A percentile compares a stretch with the other conserved stretches of the same genome.
phyloP scores from a whole-genome alignment of 2,113 vertebrate genomes.

The Mugil cephalus region DNA sequence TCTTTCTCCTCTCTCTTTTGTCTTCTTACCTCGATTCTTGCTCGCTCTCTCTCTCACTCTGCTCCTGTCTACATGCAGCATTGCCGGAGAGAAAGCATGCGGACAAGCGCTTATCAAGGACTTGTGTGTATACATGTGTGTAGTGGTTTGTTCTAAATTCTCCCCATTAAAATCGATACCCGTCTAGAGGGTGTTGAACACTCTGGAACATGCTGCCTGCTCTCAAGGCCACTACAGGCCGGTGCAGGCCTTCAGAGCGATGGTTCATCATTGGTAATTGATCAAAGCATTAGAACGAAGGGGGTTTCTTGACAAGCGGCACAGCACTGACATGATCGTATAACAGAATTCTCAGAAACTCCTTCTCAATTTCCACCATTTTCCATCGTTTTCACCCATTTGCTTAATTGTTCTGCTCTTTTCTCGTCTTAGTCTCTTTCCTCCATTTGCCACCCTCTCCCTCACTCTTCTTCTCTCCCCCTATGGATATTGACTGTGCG shows the following conservation, averaged over 20 bases:
- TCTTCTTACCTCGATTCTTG: constrained; percentile 12
- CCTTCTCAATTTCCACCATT: constrained; percentile 1
- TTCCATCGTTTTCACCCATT: constrained; percentile 24
- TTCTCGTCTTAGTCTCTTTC: constrained; percentile 18
- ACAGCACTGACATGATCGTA: constrained; percentile 39
- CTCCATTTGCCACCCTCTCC: constrained; percentile 14
- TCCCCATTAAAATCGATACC: constrained; percentile 76
- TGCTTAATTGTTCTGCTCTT: constrained; percentile 33
- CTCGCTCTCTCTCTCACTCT: background rate
- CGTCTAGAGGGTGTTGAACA: constrained; percentile 75
- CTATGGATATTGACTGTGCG: constrained; percentile 45
- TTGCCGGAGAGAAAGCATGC: background rate
- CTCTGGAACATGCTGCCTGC: constrained; percentile 66
- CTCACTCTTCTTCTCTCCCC: background rate
- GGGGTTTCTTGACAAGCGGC: constrained; percentile 41
- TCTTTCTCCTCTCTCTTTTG: constrained; percentile 10
- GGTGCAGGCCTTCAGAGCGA: constrained; percentile 31
- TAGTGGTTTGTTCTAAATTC: constrained; percentile 73
- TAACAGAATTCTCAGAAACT: constrained; percentile 32
- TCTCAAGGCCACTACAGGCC: constrained; percentile 63
- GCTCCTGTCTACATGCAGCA: constrained; percentile 15
- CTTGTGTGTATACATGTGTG: constrained; percentile 17
- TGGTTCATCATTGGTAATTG: constrained; percentile 74
- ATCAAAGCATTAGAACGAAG: constrained; percentile 72
- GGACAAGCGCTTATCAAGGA: constrained; percentile 1